Evolutionary conservation across 1,140 invertebrate genomes (phyloP).

Genomic region (Lordiphosa mommai): DNA sequence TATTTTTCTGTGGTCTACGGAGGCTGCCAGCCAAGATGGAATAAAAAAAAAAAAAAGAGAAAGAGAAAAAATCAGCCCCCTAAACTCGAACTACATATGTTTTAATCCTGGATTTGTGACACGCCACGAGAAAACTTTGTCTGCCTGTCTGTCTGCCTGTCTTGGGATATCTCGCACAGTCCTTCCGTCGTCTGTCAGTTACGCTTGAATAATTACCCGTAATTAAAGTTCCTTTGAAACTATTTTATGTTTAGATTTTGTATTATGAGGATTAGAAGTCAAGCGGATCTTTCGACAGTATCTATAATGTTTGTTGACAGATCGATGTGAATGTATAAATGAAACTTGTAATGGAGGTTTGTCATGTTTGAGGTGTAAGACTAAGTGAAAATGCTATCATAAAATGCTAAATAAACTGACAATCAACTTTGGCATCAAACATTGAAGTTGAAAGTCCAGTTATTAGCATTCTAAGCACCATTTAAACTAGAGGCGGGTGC

Average conservation of each 20-base stretch:
- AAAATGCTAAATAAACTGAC: too few species aligned
- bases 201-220: constrained; percentile 72
- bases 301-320: constrained; percentile 46
- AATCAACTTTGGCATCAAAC: too few species aligned
- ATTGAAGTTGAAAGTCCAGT: too few species aligned
- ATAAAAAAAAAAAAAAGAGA: constrained; percentile 32
- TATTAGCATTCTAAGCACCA: too few species aligned
- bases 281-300: constrained; percentile 35
- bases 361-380: too few species aligned
- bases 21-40: constrained; percentile 66
- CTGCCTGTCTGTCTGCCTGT: constrained; percentile 6
- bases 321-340: background rate
- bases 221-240: constrained; percentile 64
- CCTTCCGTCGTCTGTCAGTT: constrained; percentile 38
- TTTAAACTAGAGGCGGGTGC: too few species aligned
- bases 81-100: background rate
- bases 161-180: constrained; percentile 16
- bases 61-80: constrained; percentile 36
- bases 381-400: too few species aligned
- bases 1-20: constrained; percentile 36
- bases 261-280: constrained; percentile 49
- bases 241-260: constrained; percentile 52
- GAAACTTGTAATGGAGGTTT: too few species aligned
- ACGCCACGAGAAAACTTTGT: constrained; percentile 21
- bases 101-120: background rate